These are phyloP conservation scores for Sussaba pulchella DNA, from an alignment of 2,888 invertebrate species.

Conservation along the genomic window DNA sequence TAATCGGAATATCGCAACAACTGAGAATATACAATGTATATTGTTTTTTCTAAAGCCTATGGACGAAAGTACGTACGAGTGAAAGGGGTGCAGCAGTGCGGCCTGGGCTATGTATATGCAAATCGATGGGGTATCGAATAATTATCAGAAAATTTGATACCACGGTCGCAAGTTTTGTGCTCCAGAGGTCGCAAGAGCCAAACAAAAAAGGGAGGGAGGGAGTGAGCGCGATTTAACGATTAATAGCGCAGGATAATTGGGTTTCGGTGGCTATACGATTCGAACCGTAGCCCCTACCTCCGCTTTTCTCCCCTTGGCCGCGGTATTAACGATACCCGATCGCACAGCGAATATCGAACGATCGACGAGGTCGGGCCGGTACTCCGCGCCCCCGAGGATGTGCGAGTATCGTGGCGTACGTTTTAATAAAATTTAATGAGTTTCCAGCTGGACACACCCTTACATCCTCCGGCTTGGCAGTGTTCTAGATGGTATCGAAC, in stretches of 20 bases:
- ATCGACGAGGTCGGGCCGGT: constrained; percentile 21
- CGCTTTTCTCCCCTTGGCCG: neutral
- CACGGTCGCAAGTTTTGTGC: constrained; percentile 1
- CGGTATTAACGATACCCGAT: constrained; percentile 40
- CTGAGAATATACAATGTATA: neutral
- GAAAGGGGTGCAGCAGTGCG: constrained; percentile 1
- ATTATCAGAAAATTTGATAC: constrained; percentile 31
- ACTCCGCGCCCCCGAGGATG: constrained; percentile 34
- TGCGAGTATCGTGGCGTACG: constrained; percentile 4
- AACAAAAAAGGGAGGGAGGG: neutral
- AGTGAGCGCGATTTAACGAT: constrained; percentile 27
- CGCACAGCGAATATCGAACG: constrained; percentile 45
- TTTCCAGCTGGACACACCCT: constrained; percentile 33
- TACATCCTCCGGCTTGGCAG: constrained; percentile 65
- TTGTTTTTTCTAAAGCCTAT: constrained; percentile 5
- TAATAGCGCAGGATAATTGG: constrained; percentile 23
- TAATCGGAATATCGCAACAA: neutral
- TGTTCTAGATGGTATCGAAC: constrained; percentile 70
- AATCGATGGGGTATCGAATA: constrained; percentile 10
- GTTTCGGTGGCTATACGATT: neutral
- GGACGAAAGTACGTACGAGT: neutral
- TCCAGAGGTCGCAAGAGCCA: neutral
- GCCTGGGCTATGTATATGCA: constrained; percentile 20
- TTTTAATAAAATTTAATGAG: constrained; percentile 64
- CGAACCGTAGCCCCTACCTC: neutral